Percentiles rank a stretch among this genome's conserved stretches.
phyloP scores from a whole-genome alignment of 2,113 vertebrate species.

The Prunella himalayana region DNA sequence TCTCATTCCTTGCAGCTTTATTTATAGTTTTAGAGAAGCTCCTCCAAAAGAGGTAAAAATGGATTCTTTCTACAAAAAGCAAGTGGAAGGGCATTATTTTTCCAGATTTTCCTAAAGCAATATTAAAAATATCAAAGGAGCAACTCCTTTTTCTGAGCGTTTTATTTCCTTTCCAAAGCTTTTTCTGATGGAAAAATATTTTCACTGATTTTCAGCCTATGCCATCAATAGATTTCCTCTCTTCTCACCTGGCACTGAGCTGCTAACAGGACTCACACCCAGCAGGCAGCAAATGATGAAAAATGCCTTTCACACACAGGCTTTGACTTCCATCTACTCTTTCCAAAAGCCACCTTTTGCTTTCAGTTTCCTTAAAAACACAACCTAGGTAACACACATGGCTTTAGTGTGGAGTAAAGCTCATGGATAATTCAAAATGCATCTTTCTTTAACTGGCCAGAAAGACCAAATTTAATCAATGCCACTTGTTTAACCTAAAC shows the following conservation, averaged over 20 bases:
- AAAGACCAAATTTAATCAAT: neutral
- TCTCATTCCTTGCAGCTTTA: fast-evolving
- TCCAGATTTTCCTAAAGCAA: constrained; percentile 4
- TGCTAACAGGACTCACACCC: neutral
- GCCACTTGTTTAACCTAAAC: neutral
- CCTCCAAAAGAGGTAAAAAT: neutral
- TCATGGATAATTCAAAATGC: neutral
- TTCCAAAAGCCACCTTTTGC: neutral
- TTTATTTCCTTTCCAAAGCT: neutral
- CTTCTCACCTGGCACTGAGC: neutral
- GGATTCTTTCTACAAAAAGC: neutral
- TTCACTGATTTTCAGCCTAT: neutral
- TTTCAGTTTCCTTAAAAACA: neutral
- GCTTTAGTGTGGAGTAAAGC: neutral
- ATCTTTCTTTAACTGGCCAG: neutral
- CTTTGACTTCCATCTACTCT: neutral
- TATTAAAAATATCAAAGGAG: neutral
- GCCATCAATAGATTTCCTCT: neutral
- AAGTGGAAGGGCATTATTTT: neutral
- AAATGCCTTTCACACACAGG: neutral
- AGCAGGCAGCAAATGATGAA: neutral
- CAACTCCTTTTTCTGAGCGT: neutral
- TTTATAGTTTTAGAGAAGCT: neutral
- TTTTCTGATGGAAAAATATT: neutral
- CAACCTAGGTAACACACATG: neutral